A percentile compares a stretch with the other conserved stretches of the same genome.
Conservation (phyloP, 1,140 invertebrate genomes). For the Leptinotarsa texana region DNA sequence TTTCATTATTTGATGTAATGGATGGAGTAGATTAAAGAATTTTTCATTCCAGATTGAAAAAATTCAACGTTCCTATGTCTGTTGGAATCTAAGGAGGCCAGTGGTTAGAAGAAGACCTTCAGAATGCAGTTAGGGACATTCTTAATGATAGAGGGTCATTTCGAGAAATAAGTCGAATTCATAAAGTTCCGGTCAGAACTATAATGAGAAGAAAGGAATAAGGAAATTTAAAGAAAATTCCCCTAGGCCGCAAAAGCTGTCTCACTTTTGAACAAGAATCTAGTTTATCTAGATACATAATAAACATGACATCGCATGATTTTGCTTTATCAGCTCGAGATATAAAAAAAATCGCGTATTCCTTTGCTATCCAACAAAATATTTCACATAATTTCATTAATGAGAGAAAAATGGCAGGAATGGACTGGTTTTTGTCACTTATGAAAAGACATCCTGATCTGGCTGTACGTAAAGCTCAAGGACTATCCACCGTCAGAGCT, state of each 20-base stretch:
- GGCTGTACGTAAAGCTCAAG: neutral
- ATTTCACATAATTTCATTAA: too few species aligned
- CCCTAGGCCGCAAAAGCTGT: too few species aligned
- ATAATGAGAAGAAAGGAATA: too few species aligned
- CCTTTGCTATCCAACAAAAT: too few species aligned
- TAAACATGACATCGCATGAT: neutral
- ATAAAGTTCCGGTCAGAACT: too few species aligned
- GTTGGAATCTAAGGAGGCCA: slow-evolving; percentile 18
- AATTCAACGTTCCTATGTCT: neutral
- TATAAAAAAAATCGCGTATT: too few species aligned
- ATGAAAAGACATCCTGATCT: too few species aligned
- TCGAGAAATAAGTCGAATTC: too few species aligned
- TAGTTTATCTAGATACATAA: slow-evolving; percentile 2
- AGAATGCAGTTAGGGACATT: slow-evolving; percentile 22
- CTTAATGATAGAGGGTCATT: slow-evolving; percentile 25
- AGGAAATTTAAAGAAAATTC: too few species aligned
- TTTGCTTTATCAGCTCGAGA: slow-evolving; percentile 11
- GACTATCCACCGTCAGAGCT: neutral
- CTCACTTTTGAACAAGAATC: neutral
- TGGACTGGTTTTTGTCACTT: too few species aligned
- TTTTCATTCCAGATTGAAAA: neutral
- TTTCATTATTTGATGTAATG: slow-evolving; percentile 1
- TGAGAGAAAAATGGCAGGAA: too few species aligned
- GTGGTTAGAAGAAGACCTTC: slow-evolving; percentile 26
- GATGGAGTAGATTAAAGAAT: neutral